Evolutionary conservation across 2,797 vertebrate species (phyloP), one percentile per base, ranked within the genome.

Genomic region (Esox masquinongy): DNA sequence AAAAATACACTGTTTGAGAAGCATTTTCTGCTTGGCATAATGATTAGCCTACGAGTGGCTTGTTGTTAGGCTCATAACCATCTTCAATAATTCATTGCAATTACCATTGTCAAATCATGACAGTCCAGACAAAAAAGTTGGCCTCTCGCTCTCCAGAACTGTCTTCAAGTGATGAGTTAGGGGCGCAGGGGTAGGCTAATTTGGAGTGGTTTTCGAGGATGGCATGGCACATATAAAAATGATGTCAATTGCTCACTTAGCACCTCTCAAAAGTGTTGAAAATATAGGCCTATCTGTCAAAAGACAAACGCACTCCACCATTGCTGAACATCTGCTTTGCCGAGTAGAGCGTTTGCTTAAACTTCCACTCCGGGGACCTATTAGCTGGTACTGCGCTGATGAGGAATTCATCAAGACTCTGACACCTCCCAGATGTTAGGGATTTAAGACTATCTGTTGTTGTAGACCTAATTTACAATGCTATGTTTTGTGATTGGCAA

Each of bases 381-480:
- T 94, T 94, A 92, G 85, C 83, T 81, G 80, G 85, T 83, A 89
- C 89, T 83, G 85, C 89, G 82, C 84, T 82, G 88, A 91, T 91
- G 84, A 92, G 87, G 88, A 85, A 93, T 93, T 93, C 91, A 92
- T 94, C 91, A 92, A 77, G 87, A 88, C 85, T 81, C 84, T 91
- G 89, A 93, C 91, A 91, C 84, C 49, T 71, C 80, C 91, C 92
- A 93, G 91, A 93, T 94, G 92, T 92, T 92, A 68, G 82, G 84
- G 83, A 88, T 90, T 91, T 85, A 87, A 81, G 70, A 75, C 66
- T 84, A 84, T 85, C 86, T 91, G 88, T 86, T 88, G 88, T 88
- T 91, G 86, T 88, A 87, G 89, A 85, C 76, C 72, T 79, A 39
- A 72, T 79, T 88, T 84, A 88, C 84, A 83, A 79, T 84, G 75